phyloP scores from a whole-genome alignment of 2,797 vertebrate species.

The Rhinichthys osculus region DNA sequence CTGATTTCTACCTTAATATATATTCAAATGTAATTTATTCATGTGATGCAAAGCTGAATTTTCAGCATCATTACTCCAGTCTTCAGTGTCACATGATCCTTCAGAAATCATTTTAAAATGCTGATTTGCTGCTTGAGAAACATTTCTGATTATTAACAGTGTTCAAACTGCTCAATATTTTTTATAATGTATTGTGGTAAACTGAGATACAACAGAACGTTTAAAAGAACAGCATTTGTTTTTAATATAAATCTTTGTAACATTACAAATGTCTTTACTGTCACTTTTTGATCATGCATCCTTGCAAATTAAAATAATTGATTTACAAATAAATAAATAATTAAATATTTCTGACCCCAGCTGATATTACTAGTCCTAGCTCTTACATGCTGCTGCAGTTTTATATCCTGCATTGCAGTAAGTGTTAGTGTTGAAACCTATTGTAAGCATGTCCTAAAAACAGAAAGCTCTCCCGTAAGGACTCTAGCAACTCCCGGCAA shows the following conservation, averaged over 20 bases:
- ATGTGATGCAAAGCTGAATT: too few relatives aligned
- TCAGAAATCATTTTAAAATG: neutral
- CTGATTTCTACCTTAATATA: neutral
- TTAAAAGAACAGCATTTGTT: neutral
- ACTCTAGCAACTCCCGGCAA: conserved; percentile 4
- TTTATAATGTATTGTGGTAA: neutral
- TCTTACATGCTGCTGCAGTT: neutral
- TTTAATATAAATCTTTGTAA: neutral
- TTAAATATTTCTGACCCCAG: neutral
- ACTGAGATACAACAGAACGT: neutral
- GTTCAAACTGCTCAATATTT: too few relatives aligned
- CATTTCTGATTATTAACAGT: neutral
- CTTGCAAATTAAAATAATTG: neutral
- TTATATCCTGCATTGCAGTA: neutral
- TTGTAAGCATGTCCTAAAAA: conserved; percentile 32
- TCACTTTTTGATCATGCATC: neutral
- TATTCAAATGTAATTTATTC: neutral
- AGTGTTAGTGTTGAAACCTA: neutral
- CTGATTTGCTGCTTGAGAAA: neutral
- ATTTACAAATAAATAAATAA: neutral
- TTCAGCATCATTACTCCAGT: neutral
- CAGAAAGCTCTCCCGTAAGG: conserved; percentile 36
- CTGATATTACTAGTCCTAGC: neutral
- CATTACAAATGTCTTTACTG: neutral
- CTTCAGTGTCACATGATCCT: too few relatives aligned